These are phyloP conservation scores for Napeogenes inachia DNA, from an alignment of 2,888 invertebrate genomes.

Conservation along the genomic window DNA sequence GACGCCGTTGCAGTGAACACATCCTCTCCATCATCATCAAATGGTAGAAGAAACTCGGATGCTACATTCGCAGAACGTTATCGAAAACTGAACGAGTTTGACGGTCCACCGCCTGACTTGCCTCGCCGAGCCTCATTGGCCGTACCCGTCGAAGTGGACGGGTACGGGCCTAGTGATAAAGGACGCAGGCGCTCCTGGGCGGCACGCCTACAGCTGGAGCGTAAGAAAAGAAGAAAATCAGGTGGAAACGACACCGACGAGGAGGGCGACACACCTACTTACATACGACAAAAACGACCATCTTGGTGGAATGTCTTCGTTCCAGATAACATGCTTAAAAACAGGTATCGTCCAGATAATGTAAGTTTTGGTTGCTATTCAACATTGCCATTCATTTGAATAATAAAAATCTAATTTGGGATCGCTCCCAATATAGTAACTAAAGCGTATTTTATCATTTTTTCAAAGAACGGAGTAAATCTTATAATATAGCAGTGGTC, in stretches of 20 bases:
- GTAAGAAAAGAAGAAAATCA: conserved; percentile 76
- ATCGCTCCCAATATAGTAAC: background rate
- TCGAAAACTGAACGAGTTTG: conserved; percentile 65
- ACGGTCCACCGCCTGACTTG: conserved; percentile 59
- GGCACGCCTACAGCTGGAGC: conserved; percentile 71
- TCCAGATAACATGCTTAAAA: conserved; percentile 83
- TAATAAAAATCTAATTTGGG: background rate
- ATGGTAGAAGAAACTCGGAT: conserved; percentile 69
- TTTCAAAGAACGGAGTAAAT: background rate
- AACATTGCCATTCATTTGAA: background rate
- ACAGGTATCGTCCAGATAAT: conserved; percentile 72
- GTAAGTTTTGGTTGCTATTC: background rate
- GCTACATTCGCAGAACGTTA: conserved; percentile 69
- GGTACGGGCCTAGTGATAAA: conserved; percentile 63
- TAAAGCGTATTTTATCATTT: too few relatives aligned
- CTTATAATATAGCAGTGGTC: background rate
- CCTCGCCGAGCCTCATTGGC: conserved; percentile 71
- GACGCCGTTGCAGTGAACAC: conserved; percentile 48
- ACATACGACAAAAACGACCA: conserved; percentile 83
- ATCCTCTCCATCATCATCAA: conserved; percentile 50
- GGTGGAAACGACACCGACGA: conserved; percentile 67
- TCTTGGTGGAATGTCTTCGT: conserved; percentile 95
- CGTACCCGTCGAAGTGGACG: conserved; percentile 56
- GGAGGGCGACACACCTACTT: conserved; percentile 62
- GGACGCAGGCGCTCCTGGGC: conserved; percentile 82